Conservation (phyloP, 2,888 invertebrate genomes). For the Epinotia brunnichana region DNA sequence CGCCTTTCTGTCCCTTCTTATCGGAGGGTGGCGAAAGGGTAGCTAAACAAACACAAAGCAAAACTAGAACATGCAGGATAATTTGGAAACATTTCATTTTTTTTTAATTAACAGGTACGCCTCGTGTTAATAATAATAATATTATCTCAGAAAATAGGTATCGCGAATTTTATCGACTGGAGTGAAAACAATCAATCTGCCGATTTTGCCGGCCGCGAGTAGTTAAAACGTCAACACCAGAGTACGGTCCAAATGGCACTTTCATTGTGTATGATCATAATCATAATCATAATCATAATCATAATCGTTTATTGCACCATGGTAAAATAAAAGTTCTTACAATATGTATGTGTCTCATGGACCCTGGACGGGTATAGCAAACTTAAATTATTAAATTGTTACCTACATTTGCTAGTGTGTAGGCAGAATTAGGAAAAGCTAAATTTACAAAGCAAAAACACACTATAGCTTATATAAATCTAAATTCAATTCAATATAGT, state of each 20-base stretch:
- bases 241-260: conserved; percentile 24
- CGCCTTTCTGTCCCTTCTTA: conserved; percentile 75
- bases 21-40: conserved; percentile 78
- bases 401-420: no score
- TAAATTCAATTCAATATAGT: no score
- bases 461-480: no score
- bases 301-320: no score
- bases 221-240: conserved; percentile 26
- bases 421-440: no score
- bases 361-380: no score
- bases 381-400: no score
- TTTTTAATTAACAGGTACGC: conserved; percentile 43
- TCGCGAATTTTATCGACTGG: conserved; percentile 36
- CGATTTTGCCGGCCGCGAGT: conserved; percentile 16
- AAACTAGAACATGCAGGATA: conserved; percentile 64
- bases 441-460: no score
- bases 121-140: conserved; percentile 14
- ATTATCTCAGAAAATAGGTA: conserved; percentile 28
- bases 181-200: conserved; percentile 35
- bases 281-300: no score
- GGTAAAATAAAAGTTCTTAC: no score
- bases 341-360: no score
- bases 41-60: conserved; percentile 71
- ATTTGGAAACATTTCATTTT: conserved; percentile 70
- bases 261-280: no score